phyloP scores from a whole-genome alignment of 1,140 invertebrate species.

The Rhagoletis zephyria region DNA sequence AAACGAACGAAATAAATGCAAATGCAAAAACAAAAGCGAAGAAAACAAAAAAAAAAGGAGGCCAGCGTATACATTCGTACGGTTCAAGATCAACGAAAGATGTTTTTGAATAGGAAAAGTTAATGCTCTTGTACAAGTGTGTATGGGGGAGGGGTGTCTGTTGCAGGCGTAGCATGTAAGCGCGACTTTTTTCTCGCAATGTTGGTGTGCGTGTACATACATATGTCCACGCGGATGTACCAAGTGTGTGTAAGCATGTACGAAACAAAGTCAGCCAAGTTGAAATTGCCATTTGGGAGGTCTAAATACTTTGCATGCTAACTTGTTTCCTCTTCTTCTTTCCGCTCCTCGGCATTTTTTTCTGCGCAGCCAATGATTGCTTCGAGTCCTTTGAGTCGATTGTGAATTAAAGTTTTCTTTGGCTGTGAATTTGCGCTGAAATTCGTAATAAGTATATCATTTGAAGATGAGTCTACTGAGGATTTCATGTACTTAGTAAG shows the following conservation, averaged over 20 bases:
- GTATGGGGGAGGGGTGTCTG: not conserved
- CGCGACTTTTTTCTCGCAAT: not conserved
- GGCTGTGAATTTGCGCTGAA: no score
- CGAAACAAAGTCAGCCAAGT: slow-evolving; percentile 7
- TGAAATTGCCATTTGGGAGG: slow-evolving; percentile 24
- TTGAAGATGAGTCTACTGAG: no score
- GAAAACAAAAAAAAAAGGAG: not conserved
- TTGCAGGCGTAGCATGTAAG: not conserved
- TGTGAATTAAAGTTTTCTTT: not conserved
- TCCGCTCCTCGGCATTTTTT: not conserved
- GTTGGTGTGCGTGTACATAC: not conserved
- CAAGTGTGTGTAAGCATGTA: not conserved
- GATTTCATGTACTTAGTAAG: no score
- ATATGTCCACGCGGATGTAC: not conserved
- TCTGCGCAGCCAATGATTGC: not conserved
- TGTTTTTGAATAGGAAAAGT: not conserved
- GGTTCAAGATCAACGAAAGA: slow-evolving; percentile 45
- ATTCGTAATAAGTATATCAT: no score
- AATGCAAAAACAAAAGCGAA: not conserved
- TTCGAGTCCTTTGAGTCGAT: not conserved
- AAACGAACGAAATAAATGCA: not conserved
- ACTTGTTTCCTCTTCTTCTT: not conserved
- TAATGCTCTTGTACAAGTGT: not conserved
- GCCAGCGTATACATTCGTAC: not conserved
- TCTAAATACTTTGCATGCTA: not conserved